Conservation (phyloP, 2,797 vertebrate species). For the Notamacropus eugenii region DNA sequence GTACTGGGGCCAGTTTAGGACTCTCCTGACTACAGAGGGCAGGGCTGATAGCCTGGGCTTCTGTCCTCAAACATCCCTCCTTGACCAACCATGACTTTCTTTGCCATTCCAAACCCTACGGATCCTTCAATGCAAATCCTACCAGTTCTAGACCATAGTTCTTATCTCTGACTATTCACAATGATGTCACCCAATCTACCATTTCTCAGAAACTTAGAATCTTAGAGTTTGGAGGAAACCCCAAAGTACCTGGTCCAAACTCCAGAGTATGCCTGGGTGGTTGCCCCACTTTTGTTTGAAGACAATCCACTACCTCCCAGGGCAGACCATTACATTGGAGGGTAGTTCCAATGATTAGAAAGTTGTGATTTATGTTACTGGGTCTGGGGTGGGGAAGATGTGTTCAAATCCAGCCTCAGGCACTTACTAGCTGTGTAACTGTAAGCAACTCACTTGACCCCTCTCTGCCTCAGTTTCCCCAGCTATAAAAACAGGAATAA, state of each 20-base stretch:
- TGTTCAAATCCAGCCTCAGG: not conserved
- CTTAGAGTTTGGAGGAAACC: not conserved
- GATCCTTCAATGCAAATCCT: not conserved
- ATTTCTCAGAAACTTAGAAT: not conserved
- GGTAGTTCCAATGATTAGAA: not conserved
- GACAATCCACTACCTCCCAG: not conserved
- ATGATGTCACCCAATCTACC: not conserved
- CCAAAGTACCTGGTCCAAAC: not conserved
- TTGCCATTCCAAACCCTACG: not conserved
- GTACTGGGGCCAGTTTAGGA: not conserved
- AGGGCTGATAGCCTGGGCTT: not conserved
- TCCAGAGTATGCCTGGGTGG: not conserved
- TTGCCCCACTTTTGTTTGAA: not conserved
- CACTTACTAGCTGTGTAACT: not conserved
- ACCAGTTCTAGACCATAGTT: not conserved
- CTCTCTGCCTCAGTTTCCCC: not conserved
- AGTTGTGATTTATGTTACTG: not conserved
- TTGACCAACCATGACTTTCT: not conserved
- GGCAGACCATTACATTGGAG: not conserved
- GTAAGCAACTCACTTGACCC: not conserved
- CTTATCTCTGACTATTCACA: not conserved
- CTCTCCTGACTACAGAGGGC: not conserved
- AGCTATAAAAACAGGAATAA: not conserved
- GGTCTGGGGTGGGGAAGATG: not conserved
- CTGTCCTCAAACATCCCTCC: not conserved